A percentile compares a stretch with the other conserved stretches of the same genome.
phyloP scores from a whole-genome alignment of 2,797 vertebrate species.

The Pseudocheirus occidentalis region DNA sequence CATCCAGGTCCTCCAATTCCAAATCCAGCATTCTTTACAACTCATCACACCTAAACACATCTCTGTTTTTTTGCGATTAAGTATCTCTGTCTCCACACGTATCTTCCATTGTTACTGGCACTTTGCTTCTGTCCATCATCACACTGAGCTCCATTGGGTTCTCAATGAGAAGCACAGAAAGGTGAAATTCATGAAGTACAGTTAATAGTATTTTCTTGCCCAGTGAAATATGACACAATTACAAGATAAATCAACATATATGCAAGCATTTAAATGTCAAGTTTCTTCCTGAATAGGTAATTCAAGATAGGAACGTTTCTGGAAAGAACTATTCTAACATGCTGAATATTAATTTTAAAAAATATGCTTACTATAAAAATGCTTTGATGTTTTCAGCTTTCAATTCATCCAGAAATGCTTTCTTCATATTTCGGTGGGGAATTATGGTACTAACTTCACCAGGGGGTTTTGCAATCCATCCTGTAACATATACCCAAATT shows the following conservation, averaged over 20 bases:
- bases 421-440: conserved; percentile 81
- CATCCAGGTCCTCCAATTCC: not conserved
- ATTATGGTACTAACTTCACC: conserved; percentile 52
- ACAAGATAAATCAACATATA: conserved; percentile 18
- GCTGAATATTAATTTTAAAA: not conserved
- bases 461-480: conserved; percentile 90
- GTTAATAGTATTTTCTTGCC: not conserved
- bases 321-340: conserved; percentile 15
- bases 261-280: not conserved
- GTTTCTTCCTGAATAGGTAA: not conserved
- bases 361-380: conserved; percentile 87
- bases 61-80: not conserved
- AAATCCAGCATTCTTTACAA: not conserved
- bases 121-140: not conserved
- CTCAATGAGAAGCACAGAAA: not conserved
- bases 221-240: not conserved
- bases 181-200: not conserved
- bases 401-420: conserved; percentile 91
- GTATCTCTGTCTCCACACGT: not conserved
- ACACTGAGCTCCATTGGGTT: not conserved
- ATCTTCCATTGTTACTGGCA: not conserved
- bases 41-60: not conserved
- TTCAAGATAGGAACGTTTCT: conserved; percentile 22
- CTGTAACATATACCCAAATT: conserved; percentile 82
- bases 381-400: conserved; percentile 90